Conservation (phyloP, 1,140 invertebrate species). For the Glossosoma conforme region DNA sequence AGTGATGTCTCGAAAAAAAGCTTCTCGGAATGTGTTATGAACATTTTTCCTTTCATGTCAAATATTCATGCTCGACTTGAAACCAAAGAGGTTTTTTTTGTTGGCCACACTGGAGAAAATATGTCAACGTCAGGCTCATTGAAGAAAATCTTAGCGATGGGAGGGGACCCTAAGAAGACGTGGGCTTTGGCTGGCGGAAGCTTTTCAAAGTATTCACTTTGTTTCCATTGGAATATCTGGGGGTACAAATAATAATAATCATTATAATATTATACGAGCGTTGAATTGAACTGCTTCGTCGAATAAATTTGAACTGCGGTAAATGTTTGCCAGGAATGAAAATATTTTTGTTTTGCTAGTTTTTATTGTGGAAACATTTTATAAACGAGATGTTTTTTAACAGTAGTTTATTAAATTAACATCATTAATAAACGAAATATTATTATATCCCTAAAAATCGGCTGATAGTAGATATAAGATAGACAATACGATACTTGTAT, state of each 20-base stretch:
- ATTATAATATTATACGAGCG: too few species aligned
- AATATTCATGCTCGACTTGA: conserved; percentile 24
- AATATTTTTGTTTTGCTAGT: too few species aligned
- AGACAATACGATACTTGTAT: too few species aligned
- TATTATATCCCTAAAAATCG: too few species aligned
- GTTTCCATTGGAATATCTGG: not conserved
- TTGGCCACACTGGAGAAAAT: conserved; percentile 16
- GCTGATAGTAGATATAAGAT: too few species aligned
- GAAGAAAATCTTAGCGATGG: not conserved
- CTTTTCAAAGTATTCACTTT: not conserved
- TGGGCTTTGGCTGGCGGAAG: not conserved
- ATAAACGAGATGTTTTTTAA: too few species aligned
- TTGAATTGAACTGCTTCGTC: too few species aligned
- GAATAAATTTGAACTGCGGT: too few species aligned
- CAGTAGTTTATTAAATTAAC: too few species aligned
- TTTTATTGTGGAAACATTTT: too few species aligned
- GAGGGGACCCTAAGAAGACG: not conserved
- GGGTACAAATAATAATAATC: not conserved
- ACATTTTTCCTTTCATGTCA: conserved; percentile 23
- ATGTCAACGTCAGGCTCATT: conserved; percentile 24
- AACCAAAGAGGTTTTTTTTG: conserved; percentile 21
- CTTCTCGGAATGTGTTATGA: conserved; percentile 6
- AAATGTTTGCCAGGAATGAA: too few species aligned
- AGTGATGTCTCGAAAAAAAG: not conserved
- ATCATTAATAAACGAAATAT: too few species aligned